Evolutionary conservation across 2,797 vertebrate species (phyloP).

Genomic region (Acanthopagrus latus): DNA sequence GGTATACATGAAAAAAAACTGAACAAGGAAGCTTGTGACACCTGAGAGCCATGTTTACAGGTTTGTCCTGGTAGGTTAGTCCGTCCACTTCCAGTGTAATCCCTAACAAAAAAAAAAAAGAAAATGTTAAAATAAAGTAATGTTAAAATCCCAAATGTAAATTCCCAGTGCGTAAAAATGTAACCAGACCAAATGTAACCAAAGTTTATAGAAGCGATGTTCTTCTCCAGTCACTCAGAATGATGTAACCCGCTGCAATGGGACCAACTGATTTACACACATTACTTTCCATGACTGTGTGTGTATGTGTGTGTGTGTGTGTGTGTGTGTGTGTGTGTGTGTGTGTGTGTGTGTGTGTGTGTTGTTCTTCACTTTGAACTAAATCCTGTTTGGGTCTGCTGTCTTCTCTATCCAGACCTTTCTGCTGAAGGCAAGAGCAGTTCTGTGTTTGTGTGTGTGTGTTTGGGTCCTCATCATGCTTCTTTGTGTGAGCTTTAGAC

Average conservation of each 20-base stretch:
- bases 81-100: no score
- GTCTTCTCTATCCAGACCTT: constrained; percentile 39
- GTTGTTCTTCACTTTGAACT: constrained; percentile 45
- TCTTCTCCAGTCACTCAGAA: constrained; percentile 40
- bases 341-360: constrained; percentile 20
- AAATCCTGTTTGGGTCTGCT: constrained; percentile 18
- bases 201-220: constrained; percentile 25
- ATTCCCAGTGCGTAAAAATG: background rate
- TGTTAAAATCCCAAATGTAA: background rate
- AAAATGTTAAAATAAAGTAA: fast-evolving
- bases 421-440: constrained; percentile 29
- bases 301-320: constrained; percentile 26
- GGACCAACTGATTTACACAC: constrained; percentile 40
- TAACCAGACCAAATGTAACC: background rate
- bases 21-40: background rate
- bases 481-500: background rate
- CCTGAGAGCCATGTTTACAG: background rate
- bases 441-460: background rate
- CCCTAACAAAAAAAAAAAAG: background rate
- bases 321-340: constrained; percentile 24
- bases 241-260: constrained; percentile 64
- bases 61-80: background rate
- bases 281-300: constrained; percentile 34
- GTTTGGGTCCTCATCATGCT: background rate
- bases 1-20: background rate